Conservation (phyloP, 2,113 vertebrate genomes). For the Poecile atricapillus region DNA sequence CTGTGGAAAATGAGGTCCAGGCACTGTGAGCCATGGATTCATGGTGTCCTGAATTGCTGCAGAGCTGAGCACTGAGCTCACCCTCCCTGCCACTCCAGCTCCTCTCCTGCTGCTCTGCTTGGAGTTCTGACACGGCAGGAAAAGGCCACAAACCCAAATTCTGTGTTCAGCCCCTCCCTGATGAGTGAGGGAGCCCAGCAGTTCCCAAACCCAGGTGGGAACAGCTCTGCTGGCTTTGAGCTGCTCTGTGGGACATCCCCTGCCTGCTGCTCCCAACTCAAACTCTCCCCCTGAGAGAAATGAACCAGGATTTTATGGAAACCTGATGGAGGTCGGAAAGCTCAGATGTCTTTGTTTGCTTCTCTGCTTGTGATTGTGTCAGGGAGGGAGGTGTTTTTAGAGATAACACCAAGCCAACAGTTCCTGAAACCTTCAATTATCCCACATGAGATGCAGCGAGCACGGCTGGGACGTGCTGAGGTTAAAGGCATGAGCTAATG, state of each 20-base stretch:
- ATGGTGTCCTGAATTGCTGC: background rate
- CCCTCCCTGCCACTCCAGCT: background rate
- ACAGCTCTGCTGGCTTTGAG: background rate
- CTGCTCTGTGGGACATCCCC: background rate
- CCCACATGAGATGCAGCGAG: background rate
- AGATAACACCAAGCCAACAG: constrained; percentile 8
- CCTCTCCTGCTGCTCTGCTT: background rate
- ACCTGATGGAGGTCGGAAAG: background rate
- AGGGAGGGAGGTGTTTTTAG: background rate
- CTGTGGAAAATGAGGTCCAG: background rate
- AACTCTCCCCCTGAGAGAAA: background rate
- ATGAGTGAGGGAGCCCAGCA: background rate
- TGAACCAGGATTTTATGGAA: background rate
- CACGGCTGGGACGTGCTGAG: background rate
- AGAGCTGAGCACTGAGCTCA: background rate
- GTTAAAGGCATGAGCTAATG: constrained; percentile 32
- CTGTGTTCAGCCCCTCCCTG: background rate
- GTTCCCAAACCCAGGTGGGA: background rate
- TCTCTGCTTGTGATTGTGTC: background rate
- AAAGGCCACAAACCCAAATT: background rate
- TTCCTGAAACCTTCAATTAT: constrained; percentile 22
- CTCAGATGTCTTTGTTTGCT: background rate
- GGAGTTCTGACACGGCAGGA: background rate
- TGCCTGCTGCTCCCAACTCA: background rate
- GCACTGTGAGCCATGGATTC: background rate